Conservation (phyloP, 2,888 invertebrate genomes). For the Platypus cylindrus region DNA sequence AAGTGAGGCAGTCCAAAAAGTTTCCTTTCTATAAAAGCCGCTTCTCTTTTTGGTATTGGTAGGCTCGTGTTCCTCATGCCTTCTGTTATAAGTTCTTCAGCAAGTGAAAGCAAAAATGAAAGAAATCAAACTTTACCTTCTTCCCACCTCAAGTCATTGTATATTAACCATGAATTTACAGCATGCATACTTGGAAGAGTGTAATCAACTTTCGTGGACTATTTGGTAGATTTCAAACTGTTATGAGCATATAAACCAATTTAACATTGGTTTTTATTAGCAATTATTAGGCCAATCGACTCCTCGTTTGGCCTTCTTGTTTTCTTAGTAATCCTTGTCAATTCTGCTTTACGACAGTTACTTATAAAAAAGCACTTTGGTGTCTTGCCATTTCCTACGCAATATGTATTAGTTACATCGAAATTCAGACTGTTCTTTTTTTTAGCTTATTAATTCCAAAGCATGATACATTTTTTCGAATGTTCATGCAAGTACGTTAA, state of each 20-base stretch:
- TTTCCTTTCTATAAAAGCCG: slow-evolving; percentile 1
- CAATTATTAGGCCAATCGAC: no score
- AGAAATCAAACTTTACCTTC: neutral
- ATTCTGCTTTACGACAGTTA: no score
- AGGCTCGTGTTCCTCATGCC: neutral
- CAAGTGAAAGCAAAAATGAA: neutral
- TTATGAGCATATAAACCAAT: slow-evolving; percentile 1
- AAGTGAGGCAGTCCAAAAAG: slow-evolving; percentile 1
- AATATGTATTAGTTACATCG: no score
- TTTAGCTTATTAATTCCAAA: no score
- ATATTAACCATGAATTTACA: neutral
- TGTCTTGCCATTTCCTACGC: no score
- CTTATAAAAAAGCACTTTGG: no score
- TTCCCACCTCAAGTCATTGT: neutral
- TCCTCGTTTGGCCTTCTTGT: no score
- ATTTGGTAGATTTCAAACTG: slow-evolving; percentile 1
- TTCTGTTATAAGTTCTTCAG: neutral
- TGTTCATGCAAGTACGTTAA: no score
- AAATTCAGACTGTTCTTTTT: no score
- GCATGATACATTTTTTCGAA: no score
- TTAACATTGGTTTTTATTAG: no score
- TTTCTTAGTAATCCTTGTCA: no score
- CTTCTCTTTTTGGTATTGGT: slow-evolving; percentile 1
- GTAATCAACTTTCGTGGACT: neutral
- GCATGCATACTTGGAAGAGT: neutral